Base-by-base conservation (phyloP, 2,888 invertebrate species). In the Brachylomia viminalis region DNA sequence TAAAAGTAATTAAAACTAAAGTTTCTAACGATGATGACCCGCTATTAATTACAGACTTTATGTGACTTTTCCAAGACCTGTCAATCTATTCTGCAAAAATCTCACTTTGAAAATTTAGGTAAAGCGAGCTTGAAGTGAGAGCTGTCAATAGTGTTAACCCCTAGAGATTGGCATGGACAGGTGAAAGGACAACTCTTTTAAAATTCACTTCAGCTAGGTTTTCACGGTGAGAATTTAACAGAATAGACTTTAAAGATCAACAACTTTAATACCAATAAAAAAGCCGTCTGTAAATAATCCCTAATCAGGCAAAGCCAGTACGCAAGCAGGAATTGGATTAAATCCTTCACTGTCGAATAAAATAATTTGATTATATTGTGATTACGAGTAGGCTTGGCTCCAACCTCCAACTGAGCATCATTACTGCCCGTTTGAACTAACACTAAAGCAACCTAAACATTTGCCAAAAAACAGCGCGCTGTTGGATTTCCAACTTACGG, bases 1-100 rank as follows among this genome's bases (percentile, higher is more conserved):
- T 58, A n/a, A 80, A 75, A 75, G 33, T 49, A 64, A 65, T 68
- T 64, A 54, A 59, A 54, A 30, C 3, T 47, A 0, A 64, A 59
- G n/a, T 69, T 80, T 59, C 8, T n/a, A 66, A 66, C 42, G n/a
- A 27, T 30, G 30, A 58, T 70, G 52, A 49, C 2, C 45, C 10
- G 49, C 45, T 15, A 49, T n/a, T 62, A 30, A 56, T 54, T 38
- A 75, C 23, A 30, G 30, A 27, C 7, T 17, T 45, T 23, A 10
- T 10, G 11, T 42, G 17, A 27, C 23, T 74, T 54, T 58, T 65
- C 5, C 11, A 30, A 23, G 20, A 49, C 49, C 20, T 49, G 6
- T 20, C 7, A 7, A 49, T 20, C 47, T 0, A 49, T 49, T 49
- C 20, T 8, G 49, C 23, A 49, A 20, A 49, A 20, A 58, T 30